A percentile compares a stretch with the other conserved stretches of the same genome.
These are phyloP conservation scores for Macroramphosus scolopax DNA, from an alignment of 2,797 vertebrate species.

Conservation along the genomic window DNA sequence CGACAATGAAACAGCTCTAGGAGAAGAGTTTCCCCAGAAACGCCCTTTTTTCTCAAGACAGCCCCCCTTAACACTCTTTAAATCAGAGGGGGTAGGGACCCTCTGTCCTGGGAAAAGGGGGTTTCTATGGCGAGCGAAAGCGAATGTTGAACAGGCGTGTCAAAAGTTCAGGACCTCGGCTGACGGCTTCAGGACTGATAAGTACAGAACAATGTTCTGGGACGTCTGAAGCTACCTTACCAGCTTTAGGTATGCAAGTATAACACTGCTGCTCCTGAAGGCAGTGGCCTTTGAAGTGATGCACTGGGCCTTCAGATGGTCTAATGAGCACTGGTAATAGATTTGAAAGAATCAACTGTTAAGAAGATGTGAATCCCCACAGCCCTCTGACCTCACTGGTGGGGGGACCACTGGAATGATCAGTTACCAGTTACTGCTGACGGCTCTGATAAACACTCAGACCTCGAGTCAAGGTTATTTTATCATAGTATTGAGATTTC, in stretches of 20 bases:
- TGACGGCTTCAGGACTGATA: conserved; percentile 37
- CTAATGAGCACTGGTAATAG: no score
- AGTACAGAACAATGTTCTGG: conserved; percentile 22
- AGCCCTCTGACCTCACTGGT: no score
- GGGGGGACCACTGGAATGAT: no score
- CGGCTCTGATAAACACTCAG: no score
- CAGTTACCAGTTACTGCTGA: no score
- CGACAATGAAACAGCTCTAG: conserved; percentile 58
- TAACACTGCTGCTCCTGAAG: background rate
- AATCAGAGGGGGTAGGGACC: conserved; percentile 43
- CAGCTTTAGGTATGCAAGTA: conserved; percentile 14
- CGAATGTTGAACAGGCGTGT: conserved; percentile 56
- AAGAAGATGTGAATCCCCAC: no score
- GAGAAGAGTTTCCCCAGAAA: conserved; percentile 73
- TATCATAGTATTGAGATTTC: no score
- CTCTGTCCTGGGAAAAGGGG: conserved; percentile 60
- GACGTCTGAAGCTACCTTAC: conserved; percentile 14
- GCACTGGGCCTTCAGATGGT: background rate
- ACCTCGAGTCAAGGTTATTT: no score
- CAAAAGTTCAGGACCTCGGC: conserved; percentile 60
- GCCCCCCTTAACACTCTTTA: conserved; percentile 42
- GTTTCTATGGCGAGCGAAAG: conserved; percentile 62
- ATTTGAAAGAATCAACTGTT: no score
- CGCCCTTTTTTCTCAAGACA: conserved; percentile 60
- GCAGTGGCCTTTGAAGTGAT: conserved; percentile 1